Evolutionary conservation across 2,888 invertebrate species (phyloP), one percentile per base, ranked within the genome.

Genomic region (Mythimna impura): DNA sequence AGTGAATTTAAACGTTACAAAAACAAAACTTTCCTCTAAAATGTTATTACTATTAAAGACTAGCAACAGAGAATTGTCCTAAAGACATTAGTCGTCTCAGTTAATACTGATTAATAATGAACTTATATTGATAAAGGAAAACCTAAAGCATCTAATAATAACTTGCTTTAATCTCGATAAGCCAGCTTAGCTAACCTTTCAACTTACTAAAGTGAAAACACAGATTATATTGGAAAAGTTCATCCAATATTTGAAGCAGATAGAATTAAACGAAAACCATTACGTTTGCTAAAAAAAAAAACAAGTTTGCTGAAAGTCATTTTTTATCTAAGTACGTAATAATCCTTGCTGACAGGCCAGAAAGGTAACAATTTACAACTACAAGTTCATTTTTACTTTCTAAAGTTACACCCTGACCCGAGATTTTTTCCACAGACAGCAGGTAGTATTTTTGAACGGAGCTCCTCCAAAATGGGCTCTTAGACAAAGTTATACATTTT

Each of bases 401-500:
- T 40, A 47, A 73, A 71, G 58, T 68, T 66, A 66, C 34, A 67
- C 61, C 71, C 65, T 62, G 57, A 73, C 55, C 71, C 62, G 69
- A 65, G 72, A 62, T 63, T 83, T 82, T 76, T 81, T 73, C 40
- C 55, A 64, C 78, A 61, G 54, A 71, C 65, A 30, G 55, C 75
- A 80, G 78, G 79, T 80, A 81, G 61, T 78, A 76, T 78, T 67
- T 83, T 70, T 66, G 79, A 76, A 73, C 78, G 76, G 47, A 82
- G 75, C 78, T 67, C 84, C 50, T 82, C 78, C 78, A 80, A 85
- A 84, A 83, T 84, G 74, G 71, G 40, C 71, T 76, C 77, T 78
- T 82, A 82, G 66, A 82, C 83, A 75, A 80, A 83, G 81, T 81
- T 84, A 78, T 80, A 78, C 78, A 76, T 80, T 80, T 85, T 75